Conservation (phyloP, 2,888 invertebrate species). For the Flabesymbios commensalis region DNA sequence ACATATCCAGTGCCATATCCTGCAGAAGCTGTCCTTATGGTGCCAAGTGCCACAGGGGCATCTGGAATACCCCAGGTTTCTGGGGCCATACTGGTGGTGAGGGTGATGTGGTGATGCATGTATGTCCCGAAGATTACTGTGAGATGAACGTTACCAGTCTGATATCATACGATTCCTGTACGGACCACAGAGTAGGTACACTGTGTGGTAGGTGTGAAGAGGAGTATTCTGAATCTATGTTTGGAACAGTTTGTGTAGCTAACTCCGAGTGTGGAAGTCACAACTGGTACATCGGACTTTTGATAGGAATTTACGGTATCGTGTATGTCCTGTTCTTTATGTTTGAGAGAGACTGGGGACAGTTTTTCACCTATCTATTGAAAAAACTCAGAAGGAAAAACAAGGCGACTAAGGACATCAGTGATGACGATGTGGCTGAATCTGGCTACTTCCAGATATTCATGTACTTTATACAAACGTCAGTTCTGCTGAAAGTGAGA, state of each 20-base stretch:
- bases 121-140: slow-evolving; percentile 29
- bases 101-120: slow-evolving; percentile 14
- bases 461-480: slow-evolving; percentile 31
- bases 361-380: slow-evolving; percentile 1
- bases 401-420: neutral
- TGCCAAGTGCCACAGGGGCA: slow-evolving; percentile 12
- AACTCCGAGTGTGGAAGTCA: slow-evolving; percentile 11
- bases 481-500: slow-evolving; percentile 16
- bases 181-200: slow-evolving; percentile 16
- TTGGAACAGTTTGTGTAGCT: slow-evolving; percentile 18
- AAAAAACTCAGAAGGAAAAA: neutral
- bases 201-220: slow-evolving; percentile 23
- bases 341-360: slow-evolving; percentile 19
- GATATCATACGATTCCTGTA: slow-evolving; percentile 10
- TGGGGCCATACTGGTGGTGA: slow-evolving; percentile 10
- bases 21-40: slow-evolving; percentile 19
- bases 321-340: slow-evolving; percentile 27
- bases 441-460: slow-evolving; percentile 27
- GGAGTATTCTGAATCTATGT: slow-evolving; percentile 26
- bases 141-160: neutral
- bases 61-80: slow-evolving; percentile 15
- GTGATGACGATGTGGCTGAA: neutral
- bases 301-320: slow-evolving; percentile 19
- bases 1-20: neutral
- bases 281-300: neutral